Conservation (phyloP, 2,797 vertebrate genomes). For the Lacerta viridis region DNA sequence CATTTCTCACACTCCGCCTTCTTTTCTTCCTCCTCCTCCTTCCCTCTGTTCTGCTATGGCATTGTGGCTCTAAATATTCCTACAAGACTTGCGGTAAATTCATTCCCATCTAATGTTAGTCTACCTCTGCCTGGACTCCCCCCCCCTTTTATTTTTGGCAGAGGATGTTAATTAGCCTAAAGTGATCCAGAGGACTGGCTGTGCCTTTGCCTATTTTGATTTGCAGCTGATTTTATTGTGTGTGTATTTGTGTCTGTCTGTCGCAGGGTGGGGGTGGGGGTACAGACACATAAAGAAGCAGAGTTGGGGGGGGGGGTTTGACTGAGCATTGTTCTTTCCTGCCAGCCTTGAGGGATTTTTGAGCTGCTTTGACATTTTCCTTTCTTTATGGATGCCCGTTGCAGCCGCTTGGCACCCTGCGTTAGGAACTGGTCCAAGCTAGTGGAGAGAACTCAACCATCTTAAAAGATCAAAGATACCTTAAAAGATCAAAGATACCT, state of each 20-base stretch:
- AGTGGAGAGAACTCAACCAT: background rate
- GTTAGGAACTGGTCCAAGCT: rapidly evolving
- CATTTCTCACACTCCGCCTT: background rate
- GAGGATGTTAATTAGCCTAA: conserved; percentile 51
- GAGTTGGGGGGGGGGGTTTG: background rate
- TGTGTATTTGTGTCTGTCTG: background rate
- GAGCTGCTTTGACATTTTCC: background rate
- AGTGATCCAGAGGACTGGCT: conserved; percentile 43
- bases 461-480: background rate
- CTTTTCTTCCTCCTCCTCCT: background rate
- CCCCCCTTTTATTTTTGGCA: background rate
- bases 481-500: background rate
- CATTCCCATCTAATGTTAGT: conserved; percentile 49
- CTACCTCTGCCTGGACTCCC: background rate
- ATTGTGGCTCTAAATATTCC: background rate
- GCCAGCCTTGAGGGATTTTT: background rate
- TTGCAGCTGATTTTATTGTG: conserved; percentile 41
- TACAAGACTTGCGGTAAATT: conserved; percentile 33
- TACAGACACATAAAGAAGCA: background rate
- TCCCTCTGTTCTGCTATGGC: rapidly evolving
- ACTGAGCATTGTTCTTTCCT: background rate
- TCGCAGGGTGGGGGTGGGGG: background rate
- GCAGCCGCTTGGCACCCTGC: background rate
- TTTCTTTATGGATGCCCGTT: background rate
- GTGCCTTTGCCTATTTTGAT: conserved; percentile 33